phyloP scores from a whole-genome alignment of 2,797 vertebrate species.

The Sardinella longiceps region DNA sequence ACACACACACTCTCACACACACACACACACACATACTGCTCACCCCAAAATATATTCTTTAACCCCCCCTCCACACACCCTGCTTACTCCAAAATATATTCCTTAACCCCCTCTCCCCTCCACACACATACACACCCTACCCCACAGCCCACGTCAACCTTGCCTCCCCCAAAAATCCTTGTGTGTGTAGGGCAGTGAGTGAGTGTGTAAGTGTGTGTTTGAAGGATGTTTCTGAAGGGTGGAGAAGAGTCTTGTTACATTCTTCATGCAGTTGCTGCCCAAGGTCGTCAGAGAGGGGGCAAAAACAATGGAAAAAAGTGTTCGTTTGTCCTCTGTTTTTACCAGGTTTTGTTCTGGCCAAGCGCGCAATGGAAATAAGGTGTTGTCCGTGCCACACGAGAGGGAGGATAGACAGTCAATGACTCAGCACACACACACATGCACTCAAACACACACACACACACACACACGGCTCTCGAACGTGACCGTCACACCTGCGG shows the following conservation, averaged over 20 bases:
- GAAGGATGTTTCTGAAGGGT: not conserved
- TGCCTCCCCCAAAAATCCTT: too few species aligned
- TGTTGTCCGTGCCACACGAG: not conserved
- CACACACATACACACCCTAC: not conserved
- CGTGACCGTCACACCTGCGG: conserved; percentile 67
- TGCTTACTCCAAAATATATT: not conserved
- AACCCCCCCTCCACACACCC: too few species aligned
- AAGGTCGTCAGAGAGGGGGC: not conserved
- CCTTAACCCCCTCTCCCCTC: not conserved
- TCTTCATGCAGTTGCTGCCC: not conserved
- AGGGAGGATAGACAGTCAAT: not conserved
- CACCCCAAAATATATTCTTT: not conserved
- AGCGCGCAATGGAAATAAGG: not conserved
- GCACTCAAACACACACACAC: not conserved
- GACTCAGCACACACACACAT: conserved; percentile 2
- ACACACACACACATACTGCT: not conserved
- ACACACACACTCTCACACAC: not conserved
- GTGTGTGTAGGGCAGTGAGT: conserved; percentile 28
- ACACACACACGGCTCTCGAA: conserved; percentile 38
- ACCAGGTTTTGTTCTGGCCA: not conserved
- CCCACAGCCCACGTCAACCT: not conserved
- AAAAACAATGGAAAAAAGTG: not conserved
- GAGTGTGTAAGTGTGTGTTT: not conserved
- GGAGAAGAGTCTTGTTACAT: not conserved
- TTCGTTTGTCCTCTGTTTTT: not conserved